Conservation (phyloP, 2,113 vertebrate genomes). For the Pteropus alecto region DNA sequence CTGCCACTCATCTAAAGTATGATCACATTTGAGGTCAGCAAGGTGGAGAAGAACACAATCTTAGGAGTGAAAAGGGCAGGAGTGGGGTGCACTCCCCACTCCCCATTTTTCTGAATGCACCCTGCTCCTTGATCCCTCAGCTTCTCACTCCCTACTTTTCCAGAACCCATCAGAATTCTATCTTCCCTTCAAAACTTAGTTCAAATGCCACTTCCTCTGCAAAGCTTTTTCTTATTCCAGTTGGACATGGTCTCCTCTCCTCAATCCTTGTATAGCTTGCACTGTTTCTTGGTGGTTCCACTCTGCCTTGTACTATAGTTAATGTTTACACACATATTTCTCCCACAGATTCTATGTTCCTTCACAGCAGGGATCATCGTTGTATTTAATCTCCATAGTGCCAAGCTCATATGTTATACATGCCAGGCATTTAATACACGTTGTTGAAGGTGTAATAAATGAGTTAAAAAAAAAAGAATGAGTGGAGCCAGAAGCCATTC, state of each 20-base stretch:
- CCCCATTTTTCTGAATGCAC: not conserved
- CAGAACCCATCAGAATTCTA: not conserved
- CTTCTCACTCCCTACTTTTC: not conserved
- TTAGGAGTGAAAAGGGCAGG: not conserved
- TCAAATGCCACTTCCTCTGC: not conserved
- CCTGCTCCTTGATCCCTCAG: not conserved
- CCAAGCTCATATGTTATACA: not conserved
- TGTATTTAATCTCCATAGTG: not conserved
- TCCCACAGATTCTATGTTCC: not conserved
- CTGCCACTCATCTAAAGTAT: not conserved
- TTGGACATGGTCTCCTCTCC: not conserved
- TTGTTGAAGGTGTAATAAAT: not conserved
- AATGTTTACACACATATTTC: not conserved
- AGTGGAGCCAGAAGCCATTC: not conserved
- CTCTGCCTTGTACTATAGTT: not conserved
- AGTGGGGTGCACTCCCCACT: not conserved
- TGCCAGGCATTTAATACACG: not conserved
- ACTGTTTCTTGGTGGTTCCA: not conserved
- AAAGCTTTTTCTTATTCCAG: not conserved
- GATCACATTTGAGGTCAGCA: not conserved
- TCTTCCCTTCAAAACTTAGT: not conserved
- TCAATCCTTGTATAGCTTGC: not conserved
- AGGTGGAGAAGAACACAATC: not conserved
- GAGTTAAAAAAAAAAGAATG: not conserved
- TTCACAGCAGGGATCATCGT: not conserved